Conservation (phyloP, 1,140 invertebrate species). For the Scaptodrosophila lebanonensis region DNA sequence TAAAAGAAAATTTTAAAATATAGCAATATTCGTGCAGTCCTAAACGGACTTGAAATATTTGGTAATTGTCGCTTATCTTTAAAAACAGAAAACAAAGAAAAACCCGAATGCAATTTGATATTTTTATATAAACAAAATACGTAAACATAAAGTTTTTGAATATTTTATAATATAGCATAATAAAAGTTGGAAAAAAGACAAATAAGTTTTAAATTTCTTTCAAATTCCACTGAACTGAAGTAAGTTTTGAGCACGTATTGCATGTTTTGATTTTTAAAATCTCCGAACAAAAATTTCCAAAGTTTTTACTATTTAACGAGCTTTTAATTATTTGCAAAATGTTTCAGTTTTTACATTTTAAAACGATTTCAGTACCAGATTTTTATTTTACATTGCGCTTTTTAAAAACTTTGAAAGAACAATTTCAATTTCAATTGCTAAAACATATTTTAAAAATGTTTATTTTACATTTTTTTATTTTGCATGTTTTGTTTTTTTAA, state of each 20-base stretch:
- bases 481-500: neutral
- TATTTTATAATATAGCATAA: constrained; percentile 63
- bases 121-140: constrained; percentile 53
- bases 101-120: constrained; percentile 52
- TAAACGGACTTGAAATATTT: constrained; percentile 28
- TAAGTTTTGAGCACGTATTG: neutral
- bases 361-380: too few relatives aligned
- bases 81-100: constrained; percentile 34
- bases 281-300: too few relatives aligned
- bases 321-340: too few relatives aligned
- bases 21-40: constrained; percentile 41
- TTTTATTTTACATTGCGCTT: neutral
- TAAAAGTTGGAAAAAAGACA: constrained; percentile 39
- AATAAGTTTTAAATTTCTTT: constrained; percentile 8
- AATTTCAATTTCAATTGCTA: too few relatives aligned
- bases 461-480: neutral
- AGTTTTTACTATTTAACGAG: too few relatives aligned
- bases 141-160: constrained; percentile 34
- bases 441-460: constrained; percentile 2
- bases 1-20: constrained; percentile 29
- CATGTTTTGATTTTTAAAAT: neutral
- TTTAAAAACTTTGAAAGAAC: too few relatives aligned
- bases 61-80: constrained; percentile 56
- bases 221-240: neutral
- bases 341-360: too few relatives aligned